Evolutionary conservation across 2,888 invertebrate species (phyloP), one percentile per base, ranked within the genome.

Genomic region (Rapana venosa): DNA sequence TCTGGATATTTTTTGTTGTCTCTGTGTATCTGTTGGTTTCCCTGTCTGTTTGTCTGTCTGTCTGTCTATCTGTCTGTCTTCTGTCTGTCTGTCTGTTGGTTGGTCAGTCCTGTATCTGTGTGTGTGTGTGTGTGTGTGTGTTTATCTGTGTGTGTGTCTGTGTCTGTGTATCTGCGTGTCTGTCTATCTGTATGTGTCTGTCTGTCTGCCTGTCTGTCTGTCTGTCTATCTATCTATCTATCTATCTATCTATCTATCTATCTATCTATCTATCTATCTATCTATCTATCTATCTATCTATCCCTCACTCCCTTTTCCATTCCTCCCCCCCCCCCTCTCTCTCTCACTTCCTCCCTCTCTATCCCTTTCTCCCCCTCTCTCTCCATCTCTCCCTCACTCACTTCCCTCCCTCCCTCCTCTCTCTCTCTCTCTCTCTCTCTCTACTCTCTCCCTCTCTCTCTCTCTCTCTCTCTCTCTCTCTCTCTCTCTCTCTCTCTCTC

Each of bases 351-450:
- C 58, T 88, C 15, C 47, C 36, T 77, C 56, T 88, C 77, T 77
- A 35, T 88, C 79, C 47, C 36, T 47, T n/a, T 77, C 79, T 47
- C 74, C 36, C 74, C 4, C 47, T 88, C 56, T 79, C 56, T n/a
- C 77, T n/a, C 77, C 77, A 47, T 88, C 88, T 88, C 77, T 88
- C 77, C 26, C 77, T 88, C 77, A 77, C 56, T 74, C 58, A 17
- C n/a, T 74, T 36, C 36, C 74, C 17, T 77, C 35, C 32, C 5
- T 17, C 36, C 70, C 74, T n/a, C 74, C 87, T 15, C 70, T 74
- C 87, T 30, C 74, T 36, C 35, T 30, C 17, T 87, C 74, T 30
- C 87, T 87, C 36, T 17, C 74, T 74, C 87, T 5, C 87, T 15
- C 61, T 61, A 30, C 87, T 15, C 15, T 15, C 15, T 15, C 15